These are phyloP conservation scores for Acrobeloides nanus DNA, from an alignment of 2,888 invertebrate genomes.

Conservation along the genomic window DNA sequence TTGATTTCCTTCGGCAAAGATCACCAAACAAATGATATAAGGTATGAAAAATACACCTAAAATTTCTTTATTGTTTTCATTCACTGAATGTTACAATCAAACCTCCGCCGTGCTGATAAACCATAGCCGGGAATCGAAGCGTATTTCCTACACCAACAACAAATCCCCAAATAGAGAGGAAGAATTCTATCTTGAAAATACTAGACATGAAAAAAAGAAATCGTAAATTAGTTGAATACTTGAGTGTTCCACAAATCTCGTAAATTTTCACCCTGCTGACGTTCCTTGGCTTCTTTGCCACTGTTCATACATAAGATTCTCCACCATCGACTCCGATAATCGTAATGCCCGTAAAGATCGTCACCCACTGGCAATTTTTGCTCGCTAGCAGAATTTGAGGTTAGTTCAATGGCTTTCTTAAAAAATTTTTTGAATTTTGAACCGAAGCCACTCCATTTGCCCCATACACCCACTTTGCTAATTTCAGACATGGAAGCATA, in stretches of 20 bases:
- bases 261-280: slow-evolving; percentile 23
- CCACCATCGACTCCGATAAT: slow-evolving; percentile 19
- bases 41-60: slow-evolving; percentile 47
- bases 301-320: slow-evolving; percentile 25
- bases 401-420: too few relatives aligned
- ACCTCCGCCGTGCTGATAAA: slow-evolving; percentile 43
- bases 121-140: slow-evolving; percentile 46
- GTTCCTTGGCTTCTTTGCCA: slow-evolving; percentile 23
- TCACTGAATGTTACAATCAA: neutral
- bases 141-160: slow-evolving; percentile 51
- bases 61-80: neutral
- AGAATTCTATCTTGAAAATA: slow-evolving; percentile 49
- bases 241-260: slow-evolving; percentile 48
- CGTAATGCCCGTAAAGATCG: too few relatives aligned
- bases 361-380: too few relatives aligned
- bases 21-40: slow-evolving; percentile 37
- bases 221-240: slow-evolving; percentile 14
- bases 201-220: too few relatives aligned
- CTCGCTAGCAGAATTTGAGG: too few relatives aligned
- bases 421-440: too few relatives aligned
- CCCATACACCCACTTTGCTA: too few relatives aligned
- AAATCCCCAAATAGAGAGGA: slow-evolving; percentile 48
- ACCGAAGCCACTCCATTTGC: too few relatives aligned
- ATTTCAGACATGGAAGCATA: too few relatives aligned
- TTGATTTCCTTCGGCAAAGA: too few relatives aligned